A percentile compares a stretch with the other conserved stretches of the same genome.
These are phyloP conservation scores for Abramis brama DNA, from an alignment of 2,113 vertebrate genomes.

Conservation along the genomic window DNA sequence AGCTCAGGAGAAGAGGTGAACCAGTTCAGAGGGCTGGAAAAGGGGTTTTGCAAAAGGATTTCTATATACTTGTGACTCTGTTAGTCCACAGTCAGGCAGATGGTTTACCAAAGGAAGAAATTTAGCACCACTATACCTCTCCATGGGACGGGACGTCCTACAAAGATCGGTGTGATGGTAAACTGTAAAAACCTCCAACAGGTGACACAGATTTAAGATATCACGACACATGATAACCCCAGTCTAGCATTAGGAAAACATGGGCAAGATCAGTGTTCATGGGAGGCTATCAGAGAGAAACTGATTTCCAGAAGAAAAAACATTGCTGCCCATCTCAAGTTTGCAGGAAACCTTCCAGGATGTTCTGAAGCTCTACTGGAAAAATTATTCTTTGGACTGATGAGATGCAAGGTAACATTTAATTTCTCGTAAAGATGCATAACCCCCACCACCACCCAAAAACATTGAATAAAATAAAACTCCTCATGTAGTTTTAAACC, in stretches of 20 bases:
- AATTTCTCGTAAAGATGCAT: background rate
- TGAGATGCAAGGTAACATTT: background rate
- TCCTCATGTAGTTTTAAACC: background rate
- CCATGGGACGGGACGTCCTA: background rate
- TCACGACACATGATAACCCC: conserved; percentile 6
- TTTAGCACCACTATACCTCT: conserved; percentile 22
- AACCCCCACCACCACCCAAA: background rate
- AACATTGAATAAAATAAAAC: background rate
- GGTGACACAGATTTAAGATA: background rate
- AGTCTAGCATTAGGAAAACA: background rate
- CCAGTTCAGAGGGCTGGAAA: background rate
- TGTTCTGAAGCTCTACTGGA: background rate
- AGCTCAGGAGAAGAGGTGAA: conserved; percentile 13
- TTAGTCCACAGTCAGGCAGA: background rate
- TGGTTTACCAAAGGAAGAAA: conserved; percentile 23
- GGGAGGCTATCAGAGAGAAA: conserved; percentile 11
- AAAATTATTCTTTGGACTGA: background rate
- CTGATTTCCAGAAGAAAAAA: background rate
- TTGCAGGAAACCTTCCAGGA: background rate
- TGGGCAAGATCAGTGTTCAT: background rate
- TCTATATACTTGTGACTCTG: background rate
- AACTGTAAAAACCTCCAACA: conserved; percentile 31
- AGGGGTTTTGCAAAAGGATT: conserved; percentile 7
- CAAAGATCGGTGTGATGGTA: background rate
- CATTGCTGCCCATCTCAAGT: conserved; percentile 6